phyloP scores from a whole-genome alignment of 2,113 vertebrate species.

The Sarotherodon lohbergeri region DNA sequence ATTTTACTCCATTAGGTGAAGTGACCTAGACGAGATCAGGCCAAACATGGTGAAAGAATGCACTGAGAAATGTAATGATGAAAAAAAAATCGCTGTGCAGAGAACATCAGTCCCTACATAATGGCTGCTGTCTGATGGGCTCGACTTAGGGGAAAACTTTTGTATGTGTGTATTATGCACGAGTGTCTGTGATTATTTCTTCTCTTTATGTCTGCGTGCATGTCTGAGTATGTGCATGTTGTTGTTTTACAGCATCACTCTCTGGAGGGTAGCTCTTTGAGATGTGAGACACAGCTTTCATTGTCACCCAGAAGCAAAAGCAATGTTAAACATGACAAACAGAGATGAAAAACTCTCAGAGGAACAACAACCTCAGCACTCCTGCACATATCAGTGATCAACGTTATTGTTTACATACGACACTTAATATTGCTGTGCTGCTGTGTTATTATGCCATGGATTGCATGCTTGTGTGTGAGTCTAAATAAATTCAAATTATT shows the following conservation, averaged over 20 bases:
- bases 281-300: conserved; percentile 8
- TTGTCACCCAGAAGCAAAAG: conserved; percentile 10
- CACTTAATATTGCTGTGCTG: not conserved
- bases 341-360: not conserved
- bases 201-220: not conserved
- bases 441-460: not conserved
- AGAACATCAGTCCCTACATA: not conserved
- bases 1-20: conserved; percentile 60
- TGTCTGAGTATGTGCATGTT: not conserved
- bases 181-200: not conserved
- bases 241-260: not conserved
- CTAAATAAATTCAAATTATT: conserved; percentile 55
- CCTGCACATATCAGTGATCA: not conserved
- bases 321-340: conserved; percentile 25
- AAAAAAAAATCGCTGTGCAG: conserved; percentile 18
- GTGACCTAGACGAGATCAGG: conserved; percentile 69
- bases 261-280: conserved; percentile 2
- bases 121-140: conserved; percentile 24
- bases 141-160: not conserved
- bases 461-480: not conserved
- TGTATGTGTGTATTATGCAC: not conserved
- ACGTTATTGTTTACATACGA: not conserved
- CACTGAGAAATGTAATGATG: conserved; percentile 22
- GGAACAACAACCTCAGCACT: not conserved
- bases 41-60: conserved; percentile 54